Percentiles rank a stretch among this genome's conserved stretches.
Evolutionary conservation across 2,113 vertebrate genomes (phyloP).

Genomic region (Salvator merianae): DNA sequence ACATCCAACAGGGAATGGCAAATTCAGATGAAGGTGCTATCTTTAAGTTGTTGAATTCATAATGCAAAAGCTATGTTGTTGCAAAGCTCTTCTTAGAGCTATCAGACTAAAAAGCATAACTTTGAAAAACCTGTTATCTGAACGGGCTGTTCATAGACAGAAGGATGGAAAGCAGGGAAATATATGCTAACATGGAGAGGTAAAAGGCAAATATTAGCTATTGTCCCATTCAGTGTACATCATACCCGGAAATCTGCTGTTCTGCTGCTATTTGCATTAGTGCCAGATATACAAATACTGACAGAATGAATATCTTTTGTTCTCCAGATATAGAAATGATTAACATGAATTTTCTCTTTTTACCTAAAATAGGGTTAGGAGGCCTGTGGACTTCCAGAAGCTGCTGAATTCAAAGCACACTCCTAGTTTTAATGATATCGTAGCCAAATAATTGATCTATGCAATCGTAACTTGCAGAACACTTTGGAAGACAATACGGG

Average conservation of each 20-base stretch:
- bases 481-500: too few species aligned
- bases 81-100: background rate
- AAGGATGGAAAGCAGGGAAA: background rate
- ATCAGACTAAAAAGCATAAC: background rate
- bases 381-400: too few species aligned
- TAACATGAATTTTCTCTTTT: constrained; percentile 22
- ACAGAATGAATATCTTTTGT: constrained; percentile 26
- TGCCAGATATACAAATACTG: constrained; percentile 21
- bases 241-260: constrained; percentile 23
- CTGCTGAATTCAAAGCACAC: too few species aligned
- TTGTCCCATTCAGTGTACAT: constrained; percentile 13
- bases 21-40: background rate
- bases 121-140: background rate
- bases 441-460: too few species aligned
- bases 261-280: constrained; percentile 38
- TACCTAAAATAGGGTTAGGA: too few species aligned
- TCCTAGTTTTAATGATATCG: too few species aligned
- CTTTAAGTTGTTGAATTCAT: constrained; percentile 4
- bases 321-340: constrained; percentile 19
- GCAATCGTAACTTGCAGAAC: too few species aligned
- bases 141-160: background rate
- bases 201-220: background rate
- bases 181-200: background rate
- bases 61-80: background rate
- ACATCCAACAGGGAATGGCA: constrained; percentile 25